Evolutionary conservation across 2,888 invertebrate species (phyloP).

Genomic region (Limnephilus auricula): DNA sequence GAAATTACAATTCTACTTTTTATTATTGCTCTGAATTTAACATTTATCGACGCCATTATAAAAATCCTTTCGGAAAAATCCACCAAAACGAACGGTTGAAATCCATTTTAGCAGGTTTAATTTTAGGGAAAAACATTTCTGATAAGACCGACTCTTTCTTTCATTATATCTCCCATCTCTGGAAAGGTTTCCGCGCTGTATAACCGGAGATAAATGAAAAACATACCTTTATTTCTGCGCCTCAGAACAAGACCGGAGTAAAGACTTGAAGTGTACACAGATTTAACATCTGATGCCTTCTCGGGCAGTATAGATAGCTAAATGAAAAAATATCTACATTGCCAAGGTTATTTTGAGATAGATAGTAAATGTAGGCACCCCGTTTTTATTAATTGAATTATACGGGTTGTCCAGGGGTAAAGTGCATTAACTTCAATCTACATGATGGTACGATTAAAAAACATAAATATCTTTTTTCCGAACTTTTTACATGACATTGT

Average conservation of each 20-base stretch:
- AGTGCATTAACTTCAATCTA: too few species aligned
- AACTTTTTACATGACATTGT: too few species aligned
- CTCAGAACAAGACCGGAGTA: not conserved
- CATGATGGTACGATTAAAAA: too few species aligned
- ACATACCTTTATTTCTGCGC: not conserved
- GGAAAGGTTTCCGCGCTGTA: constrained; percentile 5
- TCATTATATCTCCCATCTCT: not conserved
- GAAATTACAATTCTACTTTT: not conserved
- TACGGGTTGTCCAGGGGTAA: too few species aligned
- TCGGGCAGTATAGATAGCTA: too few species aligned
- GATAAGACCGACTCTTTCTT: not conserved
- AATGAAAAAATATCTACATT: too few species aligned
- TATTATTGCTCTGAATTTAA: not conserved
- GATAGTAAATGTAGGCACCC: too few species aligned
- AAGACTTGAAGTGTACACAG: not conserved
- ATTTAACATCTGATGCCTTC: not conserved
- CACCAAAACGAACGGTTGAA: not conserved
- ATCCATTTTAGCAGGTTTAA: not conserved
- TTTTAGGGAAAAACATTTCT: not conserved
- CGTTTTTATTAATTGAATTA: too few species aligned
- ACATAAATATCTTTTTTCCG: too few species aligned
- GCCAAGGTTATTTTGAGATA: too few species aligned
- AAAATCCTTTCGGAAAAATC: not conserved
- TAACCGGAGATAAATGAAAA: constrained; percentile 39
- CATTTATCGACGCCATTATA: not conserved